A percentile compares a stretch with the other conserved stretches of the same genome.
phyloP scores from a whole-genome alignment of 2,888 invertebrate species.

The Pseudeuparius sepicola region DNA sequence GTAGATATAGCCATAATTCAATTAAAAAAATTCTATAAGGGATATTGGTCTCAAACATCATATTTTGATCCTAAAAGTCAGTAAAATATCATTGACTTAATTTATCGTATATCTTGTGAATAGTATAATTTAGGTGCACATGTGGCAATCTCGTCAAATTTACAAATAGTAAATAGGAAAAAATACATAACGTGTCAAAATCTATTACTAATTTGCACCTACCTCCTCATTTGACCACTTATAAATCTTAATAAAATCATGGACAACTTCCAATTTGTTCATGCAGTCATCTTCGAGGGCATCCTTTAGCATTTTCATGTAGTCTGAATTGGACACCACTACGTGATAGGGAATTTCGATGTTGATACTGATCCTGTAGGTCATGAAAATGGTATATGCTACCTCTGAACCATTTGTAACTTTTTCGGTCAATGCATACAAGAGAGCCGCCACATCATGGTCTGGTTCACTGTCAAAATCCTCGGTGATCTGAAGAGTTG shows the following conservation, averaged over 20 bases:
- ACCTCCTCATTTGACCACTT: constrained; percentile 44
- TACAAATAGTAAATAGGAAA: too few species aligned
- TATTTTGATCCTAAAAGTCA: too few species aligned
- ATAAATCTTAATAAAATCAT: constrained; percentile 48
- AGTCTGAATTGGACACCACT: constrained; percentile 43
- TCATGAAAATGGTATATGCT: constrained; percentile 46
- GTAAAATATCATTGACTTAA: too few species aligned
- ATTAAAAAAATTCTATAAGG: too few species aligned
- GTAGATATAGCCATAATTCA: too few species aligned
- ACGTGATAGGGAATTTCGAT: constrained; percentile 47
- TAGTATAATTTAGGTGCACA: too few species aligned
- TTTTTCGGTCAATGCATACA: constrained; percentile 43
- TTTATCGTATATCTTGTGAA: too few species aligned
- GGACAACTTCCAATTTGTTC: constrained; percentile 49
- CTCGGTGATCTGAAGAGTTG: constrained; percentile 20
- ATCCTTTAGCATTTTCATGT: constrained; percentile 43
- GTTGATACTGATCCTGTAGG: constrained; percentile 47
- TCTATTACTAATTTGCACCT: too few species aligned
- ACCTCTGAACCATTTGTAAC: constrained; percentile 44
- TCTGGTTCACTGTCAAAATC: constrained; percentile 24
- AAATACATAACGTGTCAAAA: too few species aligned
- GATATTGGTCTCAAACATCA: too few species aligned
- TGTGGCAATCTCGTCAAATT: too few species aligned
- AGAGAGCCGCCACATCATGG: constrained; percentile 34
- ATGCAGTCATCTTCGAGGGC: constrained; percentile 44